A percentile compares a stretch with the other conserved stretches of the same genome.
Evolutionary conservation across 2,888 invertebrate species (phyloP).

Genomic region (Clusia tigrina): DNA sequence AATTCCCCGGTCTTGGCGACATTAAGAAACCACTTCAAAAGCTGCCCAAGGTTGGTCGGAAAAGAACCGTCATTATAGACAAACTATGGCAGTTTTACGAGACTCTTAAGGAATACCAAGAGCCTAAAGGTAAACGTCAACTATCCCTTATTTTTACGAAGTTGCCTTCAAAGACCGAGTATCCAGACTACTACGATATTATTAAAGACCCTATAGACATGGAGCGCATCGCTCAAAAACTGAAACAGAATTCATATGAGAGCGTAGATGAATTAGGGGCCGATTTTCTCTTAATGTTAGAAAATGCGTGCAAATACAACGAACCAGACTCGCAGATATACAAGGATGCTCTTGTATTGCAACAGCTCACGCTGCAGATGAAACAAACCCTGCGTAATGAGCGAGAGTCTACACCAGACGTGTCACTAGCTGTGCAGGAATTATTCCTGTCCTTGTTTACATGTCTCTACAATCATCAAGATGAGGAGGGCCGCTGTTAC

Average conservation of each 20-base stretch:
- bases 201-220: constrained; percentile 97
- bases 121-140: constrained; percentile 84
- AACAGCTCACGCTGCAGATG: constrained; percentile 90
- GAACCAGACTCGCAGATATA: constrained; percentile 98
- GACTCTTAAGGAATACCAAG: constrained; percentile 87
- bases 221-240: constrained; percentile 88
- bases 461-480: constrained; percentile 93
- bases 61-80: constrained; percentile 70
- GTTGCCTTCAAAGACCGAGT: constrained; percentile 90
- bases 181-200: constrained; percentile 97
- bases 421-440: constrained; percentile 88
- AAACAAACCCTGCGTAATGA: constrained; percentile 81
- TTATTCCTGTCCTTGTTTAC: constrained; percentile 90
- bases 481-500: constrained; percentile 95
- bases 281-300: constrained; percentile 92
- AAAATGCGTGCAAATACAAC: constrained; percentile 96
- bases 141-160: constrained; percentile 95
- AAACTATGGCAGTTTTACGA: constrained; percentile 88
- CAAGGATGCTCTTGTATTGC: constrained; percentile 93
- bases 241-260: constrained; percentile 79
- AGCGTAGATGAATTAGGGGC: constrained; percentile 86
- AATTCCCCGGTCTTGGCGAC: constrained; percentile 71
- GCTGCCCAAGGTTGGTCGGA: constrained; percentile 53
- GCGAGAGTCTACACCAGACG: constrained; percentile 84
- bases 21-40: constrained; percentile 56